A percentile compares a stretch with the other conserved stretches of the same genome.
phyloP scores from a whole-genome alignment of 2,113 vertebrate species.

The Atrichornis clamosus region DNA sequence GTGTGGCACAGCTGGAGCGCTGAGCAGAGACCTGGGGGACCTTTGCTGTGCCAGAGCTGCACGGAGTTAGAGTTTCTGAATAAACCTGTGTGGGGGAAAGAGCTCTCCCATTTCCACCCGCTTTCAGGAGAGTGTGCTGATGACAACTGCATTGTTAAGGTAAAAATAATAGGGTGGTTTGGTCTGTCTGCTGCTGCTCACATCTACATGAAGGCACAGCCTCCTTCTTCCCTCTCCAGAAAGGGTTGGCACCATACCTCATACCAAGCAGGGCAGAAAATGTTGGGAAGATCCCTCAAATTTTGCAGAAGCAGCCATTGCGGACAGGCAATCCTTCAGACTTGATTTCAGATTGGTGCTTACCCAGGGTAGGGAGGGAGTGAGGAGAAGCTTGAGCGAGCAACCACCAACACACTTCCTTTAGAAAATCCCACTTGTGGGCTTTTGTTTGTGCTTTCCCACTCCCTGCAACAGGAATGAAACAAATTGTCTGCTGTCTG shows the following conservation, averaged over 20 bases:
- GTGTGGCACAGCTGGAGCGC: neutral
- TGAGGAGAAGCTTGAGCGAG: neutral
- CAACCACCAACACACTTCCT: neutral
- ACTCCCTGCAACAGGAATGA: neutral
- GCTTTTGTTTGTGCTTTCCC: slow-evolving; percentile 12
- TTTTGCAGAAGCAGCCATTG: neutral
- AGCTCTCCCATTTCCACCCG: neutral
- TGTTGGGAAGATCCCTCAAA: neutral
- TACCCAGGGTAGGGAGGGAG: neutral
- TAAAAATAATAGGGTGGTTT: neutral
- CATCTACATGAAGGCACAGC: neutral
- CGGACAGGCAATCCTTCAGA: neutral
- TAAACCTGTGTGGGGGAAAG: neutral
- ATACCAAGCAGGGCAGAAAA: neutral
- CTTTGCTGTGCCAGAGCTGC: neutral
- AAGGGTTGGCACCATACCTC: neutral
- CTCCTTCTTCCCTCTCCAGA: neutral
- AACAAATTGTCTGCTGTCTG: neutral
- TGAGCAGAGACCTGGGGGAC: neutral
- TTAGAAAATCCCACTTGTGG: neutral
- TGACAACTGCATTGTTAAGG: fast-evolving
- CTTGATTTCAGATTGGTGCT: neutral
- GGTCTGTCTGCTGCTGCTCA: neutral
- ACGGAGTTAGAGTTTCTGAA: neutral
- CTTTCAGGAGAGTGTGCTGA: fast-evolving